Base-by-base conservation (phyloP, 2,113 vertebrate genomes). In the Cyphomyrus plagiostoma region DNA sequence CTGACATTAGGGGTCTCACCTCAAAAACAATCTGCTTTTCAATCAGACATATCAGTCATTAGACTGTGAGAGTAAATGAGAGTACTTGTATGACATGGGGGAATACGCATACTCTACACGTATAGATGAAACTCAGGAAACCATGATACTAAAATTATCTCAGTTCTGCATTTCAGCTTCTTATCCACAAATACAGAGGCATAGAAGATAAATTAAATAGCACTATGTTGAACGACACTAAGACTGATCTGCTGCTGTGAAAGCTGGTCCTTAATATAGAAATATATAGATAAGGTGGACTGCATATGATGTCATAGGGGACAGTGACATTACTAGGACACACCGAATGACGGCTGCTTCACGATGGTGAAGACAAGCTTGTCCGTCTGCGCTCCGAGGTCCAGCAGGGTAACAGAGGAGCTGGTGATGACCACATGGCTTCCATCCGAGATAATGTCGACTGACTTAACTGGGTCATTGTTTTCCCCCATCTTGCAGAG, bases 311-410 rank as follows among this genome's bases (percentile, higher is more conserved):
- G 23, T 26, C 3, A 19, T 3, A 52, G 9, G 21, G 50, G 66
- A 56, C 9, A 74, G n/a, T 8, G 50, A 89, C 42, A 66, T 86
- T 21, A 19, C 53, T 50, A 53, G 11, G 2, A 92, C 95, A 94
- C 94, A 99, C 98, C 98, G 0, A 98, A 95, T 11, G 93, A 88
- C 5, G 98, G 98, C 49, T 94, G 95, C 90, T 95, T 95, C 91
- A 96, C 96, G 91, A 99, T 90, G 88, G 95, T 92, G 82, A 99
- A 96, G 90, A 97, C 53, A 89, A 99, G 96, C 92, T 98, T 96
- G 19, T 96, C 97, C 97, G 90, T 95, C 96, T 0, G 95, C 97
- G 97, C 98, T 95, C 99, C 98, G 89, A 95, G 89, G 93, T 99
- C 98, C n/a, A 88, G 94, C 62, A 99, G 94, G 74, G 90, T 96